These are phyloP conservation scores for Dichetophora obliterata DNA, from an alignment of 2,888 invertebrate genomes.

Conservation along the genomic window DNA sequence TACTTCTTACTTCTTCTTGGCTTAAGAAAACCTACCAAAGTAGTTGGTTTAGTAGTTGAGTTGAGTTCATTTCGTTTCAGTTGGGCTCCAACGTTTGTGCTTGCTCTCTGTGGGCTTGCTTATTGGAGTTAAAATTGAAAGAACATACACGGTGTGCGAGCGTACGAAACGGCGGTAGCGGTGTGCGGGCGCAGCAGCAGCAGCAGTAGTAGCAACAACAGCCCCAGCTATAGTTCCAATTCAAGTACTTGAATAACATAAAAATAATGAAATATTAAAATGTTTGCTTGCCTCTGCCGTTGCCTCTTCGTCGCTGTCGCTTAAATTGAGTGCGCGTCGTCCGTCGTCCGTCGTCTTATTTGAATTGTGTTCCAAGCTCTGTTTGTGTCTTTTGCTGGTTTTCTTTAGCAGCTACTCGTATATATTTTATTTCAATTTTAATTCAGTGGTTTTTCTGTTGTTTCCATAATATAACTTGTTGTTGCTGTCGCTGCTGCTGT, in stretches of 20 bases:
- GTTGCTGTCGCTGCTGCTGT: conserved; percentile 16
- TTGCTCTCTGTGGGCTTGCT: conserved; percentile 11
- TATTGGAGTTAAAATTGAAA: not conserved
- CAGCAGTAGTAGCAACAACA: not conserved
- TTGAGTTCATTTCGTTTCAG: conserved; percentile 30
- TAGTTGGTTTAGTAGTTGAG: conserved; percentile 23
- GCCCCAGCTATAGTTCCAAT: conserved; percentile 27
- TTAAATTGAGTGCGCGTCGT: conserved; percentile 31
- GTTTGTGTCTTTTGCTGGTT: conserved; percentile 14
- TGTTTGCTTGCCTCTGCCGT: conserved; percentile 30
- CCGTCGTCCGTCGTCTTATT: conserved; percentile 18
- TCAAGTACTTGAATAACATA: conserved; percentile 38
- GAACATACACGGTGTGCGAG: conserved; percentile 24
- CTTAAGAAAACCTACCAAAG: conserved; percentile 34
- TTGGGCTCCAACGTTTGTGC: conserved; percentile 4
- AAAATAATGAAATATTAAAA: conserved; percentile 39
- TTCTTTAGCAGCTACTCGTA: conserved; percentile 16
- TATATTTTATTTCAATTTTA: conserved; percentile 40
- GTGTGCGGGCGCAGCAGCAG: conserved; percentile 9
- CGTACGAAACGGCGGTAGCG: not conserved
- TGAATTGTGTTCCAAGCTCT: conserved; percentile 11
- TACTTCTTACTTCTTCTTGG: conserved; percentile 18
- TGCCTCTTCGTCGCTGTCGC: conserved; percentile 18
- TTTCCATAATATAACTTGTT: conserved; percentile 36
- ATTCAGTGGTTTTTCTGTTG: conserved; percentile 42